A percentile compares a stretch with the other conserved stretches of the same genome.
Conservation (phyloP, 2,888 invertebrate species). For the Julus scanicus region DNA sequence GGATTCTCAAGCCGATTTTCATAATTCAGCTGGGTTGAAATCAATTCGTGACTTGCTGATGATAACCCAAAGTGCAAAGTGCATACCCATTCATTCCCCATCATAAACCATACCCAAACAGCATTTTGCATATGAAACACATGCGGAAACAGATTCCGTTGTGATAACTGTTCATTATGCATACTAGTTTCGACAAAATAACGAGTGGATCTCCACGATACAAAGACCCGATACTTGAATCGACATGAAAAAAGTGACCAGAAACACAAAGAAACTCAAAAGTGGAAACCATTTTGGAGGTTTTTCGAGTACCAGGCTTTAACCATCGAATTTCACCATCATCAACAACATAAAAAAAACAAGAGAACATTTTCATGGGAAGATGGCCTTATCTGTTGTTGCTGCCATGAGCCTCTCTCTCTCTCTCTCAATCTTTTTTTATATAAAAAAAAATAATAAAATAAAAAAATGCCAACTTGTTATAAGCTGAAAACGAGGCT, state of each 20-base stretch:
- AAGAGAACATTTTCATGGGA: neutral
- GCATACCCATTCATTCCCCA: too few relatives aligned
- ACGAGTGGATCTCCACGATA: neutral
- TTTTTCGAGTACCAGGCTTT: conserved; percentile 14
- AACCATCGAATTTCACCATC: neutral
- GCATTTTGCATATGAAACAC: too few relatives aligned
- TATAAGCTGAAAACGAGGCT: conserved; percentile 11
- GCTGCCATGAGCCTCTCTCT: neutral
- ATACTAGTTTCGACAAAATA: neutral
- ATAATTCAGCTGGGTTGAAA: too few relatives aligned
- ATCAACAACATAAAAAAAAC: neutral
- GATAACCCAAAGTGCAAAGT: too few relatives aligned
- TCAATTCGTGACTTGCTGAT: too few relatives aligned
- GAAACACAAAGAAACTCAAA: neutral
- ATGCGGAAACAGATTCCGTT: conserved; percentile 9
- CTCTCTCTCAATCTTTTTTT: neutral
- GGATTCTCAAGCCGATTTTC: too few relatives aligned
- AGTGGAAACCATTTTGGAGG: neutral
- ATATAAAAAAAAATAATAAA: neutral
- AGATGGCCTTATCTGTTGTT: conserved; percentile 36
- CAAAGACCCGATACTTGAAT: neutral
- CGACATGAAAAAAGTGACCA: neutral
- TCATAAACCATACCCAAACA: too few relatives aligned
- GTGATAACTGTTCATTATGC: neutral
- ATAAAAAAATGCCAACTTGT: conserved; percentile 5